A percentile compares a stretch with the other conserved stretches of the same genome.
Evolutionary conservation across 2,113 vertebrate genomes (phyloP).

Genomic region (Falco punctatus): DNA sequence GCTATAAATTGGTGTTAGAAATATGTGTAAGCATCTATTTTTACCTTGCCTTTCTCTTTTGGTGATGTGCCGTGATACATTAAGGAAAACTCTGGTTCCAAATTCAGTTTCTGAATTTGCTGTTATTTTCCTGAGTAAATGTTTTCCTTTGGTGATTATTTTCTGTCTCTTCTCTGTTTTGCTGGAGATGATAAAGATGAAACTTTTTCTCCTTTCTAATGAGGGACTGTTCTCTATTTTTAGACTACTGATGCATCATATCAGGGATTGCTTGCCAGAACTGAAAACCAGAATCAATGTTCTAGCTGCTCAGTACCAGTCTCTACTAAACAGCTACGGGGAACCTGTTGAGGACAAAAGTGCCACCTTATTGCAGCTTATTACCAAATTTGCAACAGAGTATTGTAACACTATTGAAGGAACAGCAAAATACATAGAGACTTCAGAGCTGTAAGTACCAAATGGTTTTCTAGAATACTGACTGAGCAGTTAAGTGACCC

Average conservation of each 20-base stretch:
- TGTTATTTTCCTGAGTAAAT: background rate
- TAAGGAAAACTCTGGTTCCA: background rate
- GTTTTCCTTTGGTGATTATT: background rate
- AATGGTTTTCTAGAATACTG: background rate
- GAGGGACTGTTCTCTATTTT: background rate
- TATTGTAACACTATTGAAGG: constrained; percentile 99
- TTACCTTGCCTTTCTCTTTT: background rate
- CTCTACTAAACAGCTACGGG: constrained; percentile 93
- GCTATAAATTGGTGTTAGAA: background rate
- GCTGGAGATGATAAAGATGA: background rate
- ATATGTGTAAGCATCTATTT: background rate
- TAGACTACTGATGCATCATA: constrained; percentile 98
- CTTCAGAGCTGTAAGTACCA: constrained; percentile 91
- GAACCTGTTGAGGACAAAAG: constrained; percentile 96
- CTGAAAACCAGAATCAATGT: constrained; percentile 98
- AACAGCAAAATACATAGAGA: constrained; percentile 99
- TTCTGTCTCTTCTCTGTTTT: background rate
- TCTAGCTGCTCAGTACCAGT: constrained; percentile 94
- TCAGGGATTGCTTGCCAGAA: constrained; percentile 96
- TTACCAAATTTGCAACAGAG: constrained; percentile 98
- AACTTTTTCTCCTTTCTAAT: background rate
- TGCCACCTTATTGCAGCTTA: constrained; percentile 94
- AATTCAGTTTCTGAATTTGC: background rate
- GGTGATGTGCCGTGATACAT: background rate
- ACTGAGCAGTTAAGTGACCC: background rate